Conservation (phyloP, 1,140 invertebrate species). For the Coelopa frigida region DNA sequence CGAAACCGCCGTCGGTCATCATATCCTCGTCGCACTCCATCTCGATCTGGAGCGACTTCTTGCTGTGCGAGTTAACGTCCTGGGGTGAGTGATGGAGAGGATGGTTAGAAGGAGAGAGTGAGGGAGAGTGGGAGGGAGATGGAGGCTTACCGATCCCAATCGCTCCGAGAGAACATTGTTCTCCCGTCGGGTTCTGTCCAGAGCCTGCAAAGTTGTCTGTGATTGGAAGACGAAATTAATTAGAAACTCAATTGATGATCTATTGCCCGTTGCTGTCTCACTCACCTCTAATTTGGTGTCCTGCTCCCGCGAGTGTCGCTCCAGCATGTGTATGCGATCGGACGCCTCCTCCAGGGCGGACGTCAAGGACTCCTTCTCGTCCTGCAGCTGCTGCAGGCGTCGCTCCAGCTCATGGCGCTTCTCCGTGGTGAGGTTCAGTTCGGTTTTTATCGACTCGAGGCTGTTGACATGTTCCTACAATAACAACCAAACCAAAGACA, state of each 20-base stretch:
- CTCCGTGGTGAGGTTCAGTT: conserved; percentile 75
- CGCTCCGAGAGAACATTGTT: conserved; percentile 57
- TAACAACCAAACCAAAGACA: conserved; percentile 1
- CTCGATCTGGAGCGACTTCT: conserved; percentile 61
- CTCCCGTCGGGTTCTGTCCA: conserved; percentile 56
- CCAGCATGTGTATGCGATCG: conserved; percentile 76
- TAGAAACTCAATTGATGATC: too few relatives aligned
- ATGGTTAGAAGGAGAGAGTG: neutral
- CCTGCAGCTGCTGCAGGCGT: conserved; percentile 60
- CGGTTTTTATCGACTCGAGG: conserved; percentile 78
- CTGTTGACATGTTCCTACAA: conserved; percentile 78
- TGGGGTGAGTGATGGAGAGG: too few relatives aligned
- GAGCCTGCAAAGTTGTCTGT: conserved; percentile 50
- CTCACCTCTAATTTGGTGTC: conserved; percentile 49
- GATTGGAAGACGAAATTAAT: conserved; percentile 10
- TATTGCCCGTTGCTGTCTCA: too few relatives aligned
- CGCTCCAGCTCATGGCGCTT: conserved; percentile 80
- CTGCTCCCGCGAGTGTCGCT: conserved; percentile 78
- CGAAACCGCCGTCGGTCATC: conserved; percentile 46
- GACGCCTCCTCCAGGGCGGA: conserved; percentile 79
- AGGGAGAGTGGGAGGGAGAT: neutral
- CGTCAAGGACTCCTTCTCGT: conserved; percentile 71
- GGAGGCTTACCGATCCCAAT: conserved; percentile 46
- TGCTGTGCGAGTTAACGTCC: conserved; percentile 32
- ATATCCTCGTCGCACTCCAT: conserved; percentile 62